phyloP scores from a whole-genome alignment of 2,888 invertebrate species.

The Cryptophagus acutangulus region DNA sequence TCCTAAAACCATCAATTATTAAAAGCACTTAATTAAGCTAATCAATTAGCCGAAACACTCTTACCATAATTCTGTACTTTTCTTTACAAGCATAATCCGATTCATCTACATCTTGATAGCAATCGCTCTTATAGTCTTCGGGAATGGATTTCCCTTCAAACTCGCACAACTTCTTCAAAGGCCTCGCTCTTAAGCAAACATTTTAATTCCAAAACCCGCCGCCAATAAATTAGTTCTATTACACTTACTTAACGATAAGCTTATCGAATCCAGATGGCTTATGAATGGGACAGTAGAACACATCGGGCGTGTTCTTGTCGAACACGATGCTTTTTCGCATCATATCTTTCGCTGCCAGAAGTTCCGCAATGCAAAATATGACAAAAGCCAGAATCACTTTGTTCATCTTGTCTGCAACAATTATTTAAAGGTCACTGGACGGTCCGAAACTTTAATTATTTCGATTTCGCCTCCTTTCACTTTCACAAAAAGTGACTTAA shows the following conservation, averaged over 20 bases:
- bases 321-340: conserved; percentile 73
- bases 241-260: conserved; percentile 59
- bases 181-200: conserved; percentile 53
- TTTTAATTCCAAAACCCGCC: conserved; percentile 3
- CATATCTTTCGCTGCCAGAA: conserved; percentile 57
- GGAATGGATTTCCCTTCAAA: conserved; percentile 66
- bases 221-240: too few relatives aligned
- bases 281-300: conserved; percentile 73
- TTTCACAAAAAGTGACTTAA: too few relatives aligned
- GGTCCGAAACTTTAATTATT: neutral
- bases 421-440: neutral
- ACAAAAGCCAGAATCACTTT: neutral
- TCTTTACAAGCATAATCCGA: conserved; percentile 75
- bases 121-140: conserved; percentile 70
- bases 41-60: conserved; percentile 24
- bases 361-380: conserved; percentile 1
- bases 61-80: conserved; percentile 74
- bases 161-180: conserved; percentile 68
- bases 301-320: conserved; percentile 73
- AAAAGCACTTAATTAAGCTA: too few relatives aligned
- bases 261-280: conserved; percentile 72
- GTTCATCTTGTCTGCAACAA: conserved; percentile 5
- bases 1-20: too few relatives aligned
- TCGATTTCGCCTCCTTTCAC: neutral
- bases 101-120: conserved; percentile 76